Base-by-base conservation (phyloP, 2,888 invertebrate species). In the Fissipunctia ypsillon region DNA sequence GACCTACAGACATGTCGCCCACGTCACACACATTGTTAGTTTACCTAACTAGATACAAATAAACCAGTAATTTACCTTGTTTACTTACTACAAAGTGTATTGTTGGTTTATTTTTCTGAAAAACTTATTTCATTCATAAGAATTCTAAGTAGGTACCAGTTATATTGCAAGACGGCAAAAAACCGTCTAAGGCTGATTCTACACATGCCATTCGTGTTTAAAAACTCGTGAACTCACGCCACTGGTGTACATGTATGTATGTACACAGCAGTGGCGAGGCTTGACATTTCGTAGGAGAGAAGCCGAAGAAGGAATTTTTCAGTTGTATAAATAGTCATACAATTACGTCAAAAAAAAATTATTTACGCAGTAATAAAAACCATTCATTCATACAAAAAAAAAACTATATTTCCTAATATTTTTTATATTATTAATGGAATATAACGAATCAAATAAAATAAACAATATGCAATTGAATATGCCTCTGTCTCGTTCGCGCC, bases 131-230 rank as follows among this genome's bases (percentile, higher is more conserved):
- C 25, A 38, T 10, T 28, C n/a, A 10, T 67, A 41, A 25, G 25
- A 50, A 38, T 50, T 22, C 14, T 35, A 63, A 22, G n/a, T n/a
- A n/a, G n/a, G 28, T 31, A 80, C 19, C 28, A 50, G n/a, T 28
- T 59, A 80, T 61, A 52, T 52, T 45, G 31, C 19, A 63, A 59
- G 14, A 41, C 14, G 43, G 3, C 31, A 54, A 60, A 77, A 70
- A 67, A 59, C 54, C 12, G 19, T 61, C 70, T 83, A 56, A 78
- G 22, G 60, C 65, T 61, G 56, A 65, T 69, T 78, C 35, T 65
- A 83, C 83, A 83, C 78, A 66, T 79, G 83, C 83, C 60, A 70
- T 78, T 78, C 54, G 60, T 66, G 70, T 77, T n/a, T n/a, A n/a
- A 61, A 54, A 54, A 52, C 59, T 77, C 50, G 78, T n/a, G 35